Evolutionary conservation across 2,797 vertebrate species (phyloP), one percentile per base, ranked within the genome.

Genomic region (Propithecus perrieri): DNA sequence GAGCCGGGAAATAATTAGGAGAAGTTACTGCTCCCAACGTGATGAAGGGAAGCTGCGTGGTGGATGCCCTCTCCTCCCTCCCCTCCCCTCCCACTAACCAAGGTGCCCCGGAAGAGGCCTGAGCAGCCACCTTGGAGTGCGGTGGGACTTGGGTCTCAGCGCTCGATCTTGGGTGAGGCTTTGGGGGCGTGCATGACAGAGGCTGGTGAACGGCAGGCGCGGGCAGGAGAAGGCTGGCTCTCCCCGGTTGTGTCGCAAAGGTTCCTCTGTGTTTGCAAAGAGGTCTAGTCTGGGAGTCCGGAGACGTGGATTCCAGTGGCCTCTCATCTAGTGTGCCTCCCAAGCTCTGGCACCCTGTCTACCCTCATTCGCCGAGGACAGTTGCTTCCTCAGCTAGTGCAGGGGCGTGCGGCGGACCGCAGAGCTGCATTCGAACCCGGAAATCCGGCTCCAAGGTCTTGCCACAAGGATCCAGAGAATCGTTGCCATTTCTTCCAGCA

Each of bases 1-100:
- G 83, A 97, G 61, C 93, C 0, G 41, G 93, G 92, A 93, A 95
- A 95, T 84, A 85, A 94, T 89, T 65, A 97, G 95, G 81, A 72
- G 92, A 95, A 96, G 95, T 95, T 85, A 41, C 93, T 87, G 79
- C 59, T 33, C 71, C 55, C 0, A 1, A 26, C 24, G 17, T 4
- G 74, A 57, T 0, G 11, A 57, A 0, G 43, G 1, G 8, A 50
- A 0, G 38, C 84, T 7, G 17, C 1, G 4, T 4, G 43, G 4
- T 3, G 24, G 9, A 2, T 46, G 43, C 17, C 26, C 63, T 33
- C 50, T 75, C 13, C 71, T 50, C 30, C 8, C 53, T 35, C 38
- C 3, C 10, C 61, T 30, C 26, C 38, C 3, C 10, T 67, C n/a
- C 26, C 18, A 5, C 17, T 6, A 41, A 33, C 90, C 4, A 33